Evolutionary conservation across 2,797 vertebrate species (phyloP).

Genomic region (Petrocephalus sullivani): DNA sequence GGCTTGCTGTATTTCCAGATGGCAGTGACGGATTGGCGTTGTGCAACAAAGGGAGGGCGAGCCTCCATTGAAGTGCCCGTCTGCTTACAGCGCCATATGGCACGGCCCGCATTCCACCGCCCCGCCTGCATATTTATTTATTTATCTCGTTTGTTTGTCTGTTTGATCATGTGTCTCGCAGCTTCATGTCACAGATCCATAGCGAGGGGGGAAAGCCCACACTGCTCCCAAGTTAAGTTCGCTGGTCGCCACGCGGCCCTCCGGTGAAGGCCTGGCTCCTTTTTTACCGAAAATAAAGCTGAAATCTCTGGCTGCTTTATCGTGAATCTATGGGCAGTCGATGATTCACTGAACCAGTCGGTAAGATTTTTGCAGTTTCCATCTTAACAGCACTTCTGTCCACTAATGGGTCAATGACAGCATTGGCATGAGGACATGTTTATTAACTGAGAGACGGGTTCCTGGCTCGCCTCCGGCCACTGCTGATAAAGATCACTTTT

Average conservation of each 20-base stretch:
- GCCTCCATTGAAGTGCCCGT: not conserved
- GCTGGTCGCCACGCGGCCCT: not conserved
- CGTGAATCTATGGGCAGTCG: not conserved
- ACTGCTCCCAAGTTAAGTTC: not conserved
- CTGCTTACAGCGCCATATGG: constrained; percentile 8
- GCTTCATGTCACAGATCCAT: not conserved
- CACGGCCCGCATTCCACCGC: not conserved
- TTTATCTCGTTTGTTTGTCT: not conserved
- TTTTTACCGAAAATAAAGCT: not conserved
- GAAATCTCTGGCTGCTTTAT: not conserved
- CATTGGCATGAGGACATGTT: not conserved
- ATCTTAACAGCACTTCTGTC: not conserved
- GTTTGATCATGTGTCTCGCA: constrained; percentile 22
- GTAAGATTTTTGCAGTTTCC: not conserved
- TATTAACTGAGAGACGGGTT: not conserved
- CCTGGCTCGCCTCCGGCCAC: not conserved
- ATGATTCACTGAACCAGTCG: not conserved
- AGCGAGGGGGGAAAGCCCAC: not conserved
- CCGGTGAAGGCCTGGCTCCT: not conserved
- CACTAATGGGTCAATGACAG: not conserved
- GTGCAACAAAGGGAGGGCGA: constrained; percentile 9
- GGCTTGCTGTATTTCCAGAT: constrained; percentile 57
- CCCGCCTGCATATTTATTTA: not conserved
- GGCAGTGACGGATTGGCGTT: constrained; percentile 38
- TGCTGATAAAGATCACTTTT: not conserved